Evolutionary conservation across 30 jellyfish, hydroid and myxozoan genomes (phyloP).

Genomic region (Hydractinia symbiolongicarpus): DNA sequence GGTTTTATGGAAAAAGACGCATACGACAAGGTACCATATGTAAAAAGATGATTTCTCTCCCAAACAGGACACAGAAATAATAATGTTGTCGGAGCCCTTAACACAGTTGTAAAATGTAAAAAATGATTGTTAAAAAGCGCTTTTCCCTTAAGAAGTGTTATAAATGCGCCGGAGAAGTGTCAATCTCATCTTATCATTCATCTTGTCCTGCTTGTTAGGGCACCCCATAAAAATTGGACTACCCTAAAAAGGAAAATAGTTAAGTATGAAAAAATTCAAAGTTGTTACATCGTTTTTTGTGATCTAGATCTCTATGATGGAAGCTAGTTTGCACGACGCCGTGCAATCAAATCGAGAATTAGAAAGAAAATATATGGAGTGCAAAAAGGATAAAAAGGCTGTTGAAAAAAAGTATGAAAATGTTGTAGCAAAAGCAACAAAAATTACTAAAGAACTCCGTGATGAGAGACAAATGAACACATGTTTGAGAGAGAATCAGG

Average conservation of each 20-base stretch:
- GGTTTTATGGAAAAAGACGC: conserved; percentile 83
- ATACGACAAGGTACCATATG: conserved; percentile 48
- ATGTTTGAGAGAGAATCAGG: conserved; percentile 39
- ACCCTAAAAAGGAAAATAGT: too few relatives aligned
- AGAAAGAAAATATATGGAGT: conserved; percentile 28
- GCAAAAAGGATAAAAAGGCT: conserved; percentile 55
- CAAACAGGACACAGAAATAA: too few relatives aligned
- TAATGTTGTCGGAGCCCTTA: too few relatives aligned
- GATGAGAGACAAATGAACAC: conserved; percentile 76
- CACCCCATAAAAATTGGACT: too few relatives aligned
- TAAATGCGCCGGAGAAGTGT: too few relatives aligned
- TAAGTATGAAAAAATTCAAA: too few relatives aligned
- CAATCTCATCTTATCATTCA: too few relatives aligned
- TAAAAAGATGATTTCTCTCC: too few relatives aligned
- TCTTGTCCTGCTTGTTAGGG: too few relatives aligned
- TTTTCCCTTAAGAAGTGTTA: too few relatives aligned
- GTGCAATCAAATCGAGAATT: conserved; percentile 24
- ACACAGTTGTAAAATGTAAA: too few relatives aligned
- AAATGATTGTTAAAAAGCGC: too few relatives aligned
- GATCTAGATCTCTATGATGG: conserved; percentile 34
- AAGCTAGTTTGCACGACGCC: conserved; percentile 46
- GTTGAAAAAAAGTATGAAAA: conserved; percentile 64
- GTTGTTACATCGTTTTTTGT: not conserved
- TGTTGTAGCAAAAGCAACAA: conserved; percentile 73
- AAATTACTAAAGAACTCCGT: conserved; percentile 45